phyloP scores from a whole-genome alignment of 30 jellyfish, hydroid and myxozoan genomes.

The Morbakka virulenta region DNA sequence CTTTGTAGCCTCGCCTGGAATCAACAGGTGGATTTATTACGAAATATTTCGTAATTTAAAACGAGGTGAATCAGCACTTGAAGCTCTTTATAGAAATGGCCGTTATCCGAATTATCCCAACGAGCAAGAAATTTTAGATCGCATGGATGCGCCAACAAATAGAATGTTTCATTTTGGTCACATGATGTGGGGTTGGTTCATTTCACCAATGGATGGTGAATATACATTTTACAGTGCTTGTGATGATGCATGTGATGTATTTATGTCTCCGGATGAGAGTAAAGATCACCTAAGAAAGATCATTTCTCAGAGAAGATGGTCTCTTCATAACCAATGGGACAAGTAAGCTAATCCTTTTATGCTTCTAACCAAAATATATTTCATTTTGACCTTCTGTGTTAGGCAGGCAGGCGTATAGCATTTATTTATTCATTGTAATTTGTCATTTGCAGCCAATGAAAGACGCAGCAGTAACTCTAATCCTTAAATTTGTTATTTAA shows the following conservation, averaged over 20 bases:
- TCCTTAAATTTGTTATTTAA: too few relatives aligned
- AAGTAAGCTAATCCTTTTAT: constrained; percentile 65
- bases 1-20: constrained; percentile 79
- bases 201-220: constrained; percentile 96
- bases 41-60: constrained; percentile 48
- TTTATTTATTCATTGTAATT: too few relatives aligned
- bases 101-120: constrained; percentile 88
- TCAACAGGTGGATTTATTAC: constrained; percentile 68
- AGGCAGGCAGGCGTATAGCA: too few relatives aligned
- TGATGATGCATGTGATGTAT: constrained; percentile 95
- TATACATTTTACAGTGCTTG: constrained; percentile 93
- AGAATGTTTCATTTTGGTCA: constrained; percentile 86
- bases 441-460: too few relatives aligned
- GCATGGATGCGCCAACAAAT: constrained; percentile 83
- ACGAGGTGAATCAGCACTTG: constrained; percentile 86
- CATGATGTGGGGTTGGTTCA: constrained; percentile 96
- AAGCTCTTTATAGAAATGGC: constrained; percentile 75
- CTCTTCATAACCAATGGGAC: constrained; percentile 96
- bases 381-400: neutral
- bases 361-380: too few relatives aligned
- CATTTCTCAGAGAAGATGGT: constrained; percentile 93
- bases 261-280: constrained; percentile 98
- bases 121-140: constrained; percentile 26
- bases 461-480: too few relatives aligned
- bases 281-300: constrained; percentile 88